Conservation (phyloP, 2,888 invertebrate genomes). For the Eupithecia centaureata region DNA sequence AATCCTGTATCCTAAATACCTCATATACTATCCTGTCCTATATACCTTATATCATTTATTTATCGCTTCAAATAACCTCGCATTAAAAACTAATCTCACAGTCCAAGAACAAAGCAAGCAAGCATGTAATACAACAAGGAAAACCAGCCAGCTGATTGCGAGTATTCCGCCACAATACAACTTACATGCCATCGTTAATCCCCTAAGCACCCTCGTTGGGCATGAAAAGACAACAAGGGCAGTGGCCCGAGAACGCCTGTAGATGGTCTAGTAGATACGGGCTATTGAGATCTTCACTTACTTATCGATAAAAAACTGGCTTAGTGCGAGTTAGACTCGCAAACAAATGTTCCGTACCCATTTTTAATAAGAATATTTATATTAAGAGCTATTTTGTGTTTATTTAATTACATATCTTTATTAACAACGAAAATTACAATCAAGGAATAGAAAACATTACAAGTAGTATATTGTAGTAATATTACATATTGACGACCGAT, state of each 20-base stretch:
- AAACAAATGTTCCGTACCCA: too few species aligned
- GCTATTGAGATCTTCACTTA: slow-evolving; percentile 18
- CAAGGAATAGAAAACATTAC: too few species aligned
- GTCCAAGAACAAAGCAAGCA: slow-evolving; percentile 11
- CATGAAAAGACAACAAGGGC: slow-evolving; percentile 48
- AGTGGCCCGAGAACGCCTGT: slow-evolving; percentile 39
- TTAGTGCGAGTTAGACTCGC: too few species aligned
- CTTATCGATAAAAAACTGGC: slow-evolving; percentile 1
- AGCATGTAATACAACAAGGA: slow-evolving; percentile 22
- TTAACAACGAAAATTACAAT: too few species aligned
- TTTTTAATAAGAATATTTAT: too few species aligned
- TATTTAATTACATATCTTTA: too few species aligned
- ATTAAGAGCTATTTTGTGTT: too few species aligned
- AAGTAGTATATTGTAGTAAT: too few species aligned
- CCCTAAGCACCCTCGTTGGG: slow-evolving; percentile 41
- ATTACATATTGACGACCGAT: too few species aligned
- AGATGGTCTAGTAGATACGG: slow-evolving; percentile 36
- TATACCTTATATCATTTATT: too few species aligned
- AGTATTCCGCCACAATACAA: slow-evolving; percentile 29
- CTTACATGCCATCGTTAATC: slow-evolving; percentile 40
- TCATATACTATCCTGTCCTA: too few species aligned
- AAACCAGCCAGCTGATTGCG: slow-evolving; percentile 27
- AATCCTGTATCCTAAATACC: too few species aligned
- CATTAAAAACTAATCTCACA: slow-evolving; percentile 6
- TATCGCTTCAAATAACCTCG: slow-evolving; percentile 19